phyloP scores from a whole-genome alignment of 2,113 vertebrate genomes.

The Cyanocitta stelleri region DNA sequence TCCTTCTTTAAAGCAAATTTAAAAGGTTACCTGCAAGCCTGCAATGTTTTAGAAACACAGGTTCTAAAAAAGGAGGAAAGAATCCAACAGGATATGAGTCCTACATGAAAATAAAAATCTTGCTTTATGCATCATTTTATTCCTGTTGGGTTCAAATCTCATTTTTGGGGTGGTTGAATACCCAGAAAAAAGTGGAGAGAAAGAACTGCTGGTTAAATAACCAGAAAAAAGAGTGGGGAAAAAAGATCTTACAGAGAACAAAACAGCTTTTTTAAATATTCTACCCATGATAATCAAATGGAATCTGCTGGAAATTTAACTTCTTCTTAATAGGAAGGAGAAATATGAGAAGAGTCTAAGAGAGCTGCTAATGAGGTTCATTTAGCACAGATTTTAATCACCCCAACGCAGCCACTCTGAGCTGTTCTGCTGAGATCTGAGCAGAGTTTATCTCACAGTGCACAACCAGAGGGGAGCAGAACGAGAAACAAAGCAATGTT shows the following conservation, averaged over 20 bases:
- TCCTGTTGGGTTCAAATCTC: not conserved
- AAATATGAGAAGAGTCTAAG: not conserved
- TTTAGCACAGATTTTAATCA: not conserved
- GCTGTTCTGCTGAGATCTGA: not conserved
- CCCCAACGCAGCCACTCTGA: not conserved
- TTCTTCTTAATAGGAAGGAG: not conserved
- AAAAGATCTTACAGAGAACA: not conserved
- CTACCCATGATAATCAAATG: not conserved
- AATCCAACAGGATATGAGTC: not conserved
- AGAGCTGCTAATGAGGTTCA: not conserved
- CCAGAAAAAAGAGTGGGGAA: fast-evolving
- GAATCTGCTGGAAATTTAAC: not conserved
- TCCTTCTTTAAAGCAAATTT: not conserved
- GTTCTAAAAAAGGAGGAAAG: not conserved
- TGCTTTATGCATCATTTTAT: not conserved
- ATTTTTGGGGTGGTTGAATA: not conserved
- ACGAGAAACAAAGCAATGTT: not conserved
- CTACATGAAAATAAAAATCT: not conserved
- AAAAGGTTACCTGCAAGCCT: not conserved
- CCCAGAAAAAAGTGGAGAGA: not conserved
- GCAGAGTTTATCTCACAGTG: not conserved
- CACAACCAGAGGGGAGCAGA: not conserved
- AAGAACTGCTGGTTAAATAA: not conserved
- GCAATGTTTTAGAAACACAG: not conserved
- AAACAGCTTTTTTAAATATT: not conserved